Conservation (phyloP, 2,113 vertebrate species). For the Callorhinus ursinus region DNA sequence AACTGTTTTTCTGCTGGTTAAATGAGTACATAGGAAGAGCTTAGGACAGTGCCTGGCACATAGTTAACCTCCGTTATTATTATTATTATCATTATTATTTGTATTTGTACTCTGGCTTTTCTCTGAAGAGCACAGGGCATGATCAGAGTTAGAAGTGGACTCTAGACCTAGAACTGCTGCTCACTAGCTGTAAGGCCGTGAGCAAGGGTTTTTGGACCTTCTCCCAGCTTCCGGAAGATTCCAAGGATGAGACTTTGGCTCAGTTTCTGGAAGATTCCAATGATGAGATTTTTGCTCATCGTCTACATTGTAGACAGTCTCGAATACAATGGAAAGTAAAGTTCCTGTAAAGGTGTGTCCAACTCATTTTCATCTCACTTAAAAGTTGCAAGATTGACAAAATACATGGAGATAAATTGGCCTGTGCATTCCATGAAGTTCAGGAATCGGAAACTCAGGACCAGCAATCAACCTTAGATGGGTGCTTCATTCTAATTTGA, state of each 20-base stretch:
- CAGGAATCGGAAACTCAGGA: neutral
- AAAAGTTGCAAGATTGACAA: conserved; percentile 10
- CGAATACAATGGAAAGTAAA: neutral
- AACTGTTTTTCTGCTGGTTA: neutral
- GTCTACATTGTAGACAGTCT: neutral
- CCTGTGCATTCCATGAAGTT: neutral
- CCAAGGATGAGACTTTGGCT: neutral
- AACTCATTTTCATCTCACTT: conserved; percentile 34
- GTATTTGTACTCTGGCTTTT: neutral
- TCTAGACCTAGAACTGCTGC: neutral
- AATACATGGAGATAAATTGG: neutral
- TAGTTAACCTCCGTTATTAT: neutral
- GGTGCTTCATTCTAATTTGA: neutral
- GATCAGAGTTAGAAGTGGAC: neutral
- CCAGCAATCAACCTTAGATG: neutral
- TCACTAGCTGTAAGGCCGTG: neutral
- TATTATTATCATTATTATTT: neutral
- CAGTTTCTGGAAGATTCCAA: conserved; percentile 39
- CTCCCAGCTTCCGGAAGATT: neutral
- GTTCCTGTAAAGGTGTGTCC: neutral
- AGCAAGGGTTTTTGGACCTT: neutral
- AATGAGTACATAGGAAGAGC: neutral
- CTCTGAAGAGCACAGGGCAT: neutral
- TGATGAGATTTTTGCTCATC: neutral
- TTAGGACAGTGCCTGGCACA: neutral